A percentile compares a stretch with the other conserved stretches of the same genome.
Conservation (phyloP, 2,888 invertebrate genomes). For the Miltochrista miniata region DNA sequence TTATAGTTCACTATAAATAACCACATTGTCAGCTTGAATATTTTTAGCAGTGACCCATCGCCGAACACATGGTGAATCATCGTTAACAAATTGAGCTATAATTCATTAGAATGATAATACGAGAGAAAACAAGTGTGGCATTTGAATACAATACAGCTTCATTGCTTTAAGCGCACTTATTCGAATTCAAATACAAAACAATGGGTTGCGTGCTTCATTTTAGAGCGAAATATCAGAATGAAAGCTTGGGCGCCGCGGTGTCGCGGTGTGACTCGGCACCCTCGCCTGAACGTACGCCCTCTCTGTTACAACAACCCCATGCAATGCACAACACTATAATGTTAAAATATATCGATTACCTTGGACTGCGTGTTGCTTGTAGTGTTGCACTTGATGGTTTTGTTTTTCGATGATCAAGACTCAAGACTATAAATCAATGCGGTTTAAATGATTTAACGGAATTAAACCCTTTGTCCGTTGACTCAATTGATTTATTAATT, state of each 20-base stretch:
- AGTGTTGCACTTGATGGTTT: slow-evolving; percentile 23
- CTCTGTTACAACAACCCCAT: slow-evolving; percentile 43
- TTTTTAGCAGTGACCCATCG: slow-evolving; percentile 6
- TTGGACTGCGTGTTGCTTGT: slow-evolving; percentile 49
- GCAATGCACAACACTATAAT: slow-evolving; percentile 13
- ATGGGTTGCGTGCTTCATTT: slow-evolving; percentile 8
- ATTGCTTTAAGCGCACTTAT: slow-evolving; percentile 20
- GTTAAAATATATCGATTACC: slow-evolving; percentile 64
- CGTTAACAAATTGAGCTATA: slow-evolving; percentile 7
- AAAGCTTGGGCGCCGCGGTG: slow-evolving; percentile 50
- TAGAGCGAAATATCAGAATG: neutral
- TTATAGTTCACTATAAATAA: too few relatives aligned
- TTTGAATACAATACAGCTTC: slow-evolving; percentile 36
- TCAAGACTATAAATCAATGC: neutral
- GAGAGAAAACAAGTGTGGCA: slow-evolving; percentile 23
- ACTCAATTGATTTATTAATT: too few relatives aligned
- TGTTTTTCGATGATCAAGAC: neutral
- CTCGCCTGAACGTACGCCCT: slow-evolving; percentile 47
- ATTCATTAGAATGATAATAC: slow-evolving; percentile 26
- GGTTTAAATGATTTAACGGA: too few relatives aligned
- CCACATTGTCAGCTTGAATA: neutral
- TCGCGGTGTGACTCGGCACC: slow-evolving; percentile 35
- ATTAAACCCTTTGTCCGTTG: too few relatives aligned
- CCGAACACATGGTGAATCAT: too few relatives aligned
- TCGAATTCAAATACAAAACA: slow-evolving; percentile 14